Percentiles rank a stretch among this genome's conserved stretches.
Evolutionary conservation across 1,140 invertebrate genomes (phyloP).

Genomic region (Vanessa atalanta): DNA sequence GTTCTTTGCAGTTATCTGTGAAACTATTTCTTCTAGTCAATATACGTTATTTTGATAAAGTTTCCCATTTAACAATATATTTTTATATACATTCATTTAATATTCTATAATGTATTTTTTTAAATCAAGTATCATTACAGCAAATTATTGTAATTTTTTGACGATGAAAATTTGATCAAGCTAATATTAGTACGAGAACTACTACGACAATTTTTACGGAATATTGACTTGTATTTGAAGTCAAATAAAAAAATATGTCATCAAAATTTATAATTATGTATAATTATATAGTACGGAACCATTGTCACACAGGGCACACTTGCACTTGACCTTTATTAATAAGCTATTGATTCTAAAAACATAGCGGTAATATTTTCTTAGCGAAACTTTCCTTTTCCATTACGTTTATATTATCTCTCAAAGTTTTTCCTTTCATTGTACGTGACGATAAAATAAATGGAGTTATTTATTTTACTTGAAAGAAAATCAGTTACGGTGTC

Average conservation of each 20-base stretch:
- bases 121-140: no score
- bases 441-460: constrained; percentile 6
- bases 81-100: background rate
- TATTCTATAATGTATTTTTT: background rate
- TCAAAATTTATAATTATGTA: no score
- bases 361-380: background rate
- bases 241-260: no score
- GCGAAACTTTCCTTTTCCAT: background rate
- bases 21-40: constrained; percentile 10
- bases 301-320: background rate
- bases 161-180: no score
- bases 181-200: no score
- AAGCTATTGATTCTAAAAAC: background rate
- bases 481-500: constrained; percentile 1
- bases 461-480: constrained; percentile 9
- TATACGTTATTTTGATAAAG: background rate
- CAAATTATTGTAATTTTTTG: no score
- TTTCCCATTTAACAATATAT: background rate
- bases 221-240: no score
- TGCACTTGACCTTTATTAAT: background rate
- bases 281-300: no score
- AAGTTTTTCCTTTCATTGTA: constrained; percentile 12
- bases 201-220: no score
- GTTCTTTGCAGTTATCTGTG: constrained; percentile 20
- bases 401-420: background rate